Evolutionary conservation across 2,888 invertebrate species (phyloP), one percentile per base, ranked within the genome.

Genomic region (Philopedon plagiatum): DNA sequence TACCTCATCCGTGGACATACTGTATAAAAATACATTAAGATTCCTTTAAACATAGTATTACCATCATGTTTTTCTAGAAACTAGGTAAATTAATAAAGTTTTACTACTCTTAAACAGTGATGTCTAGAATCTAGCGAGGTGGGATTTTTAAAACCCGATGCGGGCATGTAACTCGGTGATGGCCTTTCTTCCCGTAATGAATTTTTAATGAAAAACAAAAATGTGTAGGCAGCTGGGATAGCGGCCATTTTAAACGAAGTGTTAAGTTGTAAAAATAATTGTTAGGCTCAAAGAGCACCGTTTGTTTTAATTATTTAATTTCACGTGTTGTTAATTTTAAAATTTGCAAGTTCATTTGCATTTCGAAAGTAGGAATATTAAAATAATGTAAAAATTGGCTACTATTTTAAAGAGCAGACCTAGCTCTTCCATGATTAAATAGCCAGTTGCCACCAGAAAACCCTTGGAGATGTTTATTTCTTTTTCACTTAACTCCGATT

Each of bases 151-250:
- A 49, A 26, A 26, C 5, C 19, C 51, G 29, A 29, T 54, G 29
- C 29, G 29, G 51, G 15, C 15, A 15, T 18, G 23, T 2, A 15
- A 8, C 15, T 15, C 15, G 15, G 26, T 26, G 26, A 26, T 49
- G 23, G n/a, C 18, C 9, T 54, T 54, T 29, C 51, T 54, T 15
- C n/a, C 18, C 29, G 8, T 15, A 54, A 54, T 54, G 29, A 29
- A 54, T 15, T 54, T 54, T 54, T 54, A 54, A 54, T 54, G 29
- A 18, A 32, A 54, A 54, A n/a, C 15, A 29, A 29, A 13, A 54
- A 46, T 15, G 18, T 54, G 15, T 4, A 9, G 29, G 2, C 15
- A 13, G 8, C 29, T 3, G 7, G 4, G 41, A 29, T 5, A 9
- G 9, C 7, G 9, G 29, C 9, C 5, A 18, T 54, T 54, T 54